Percentiles rank a stretch among this genome's conserved stretches.
phyloP scores from a whole-genome alignment of 1,140 invertebrate species.

The Bathynomus jamesi region DNA sequence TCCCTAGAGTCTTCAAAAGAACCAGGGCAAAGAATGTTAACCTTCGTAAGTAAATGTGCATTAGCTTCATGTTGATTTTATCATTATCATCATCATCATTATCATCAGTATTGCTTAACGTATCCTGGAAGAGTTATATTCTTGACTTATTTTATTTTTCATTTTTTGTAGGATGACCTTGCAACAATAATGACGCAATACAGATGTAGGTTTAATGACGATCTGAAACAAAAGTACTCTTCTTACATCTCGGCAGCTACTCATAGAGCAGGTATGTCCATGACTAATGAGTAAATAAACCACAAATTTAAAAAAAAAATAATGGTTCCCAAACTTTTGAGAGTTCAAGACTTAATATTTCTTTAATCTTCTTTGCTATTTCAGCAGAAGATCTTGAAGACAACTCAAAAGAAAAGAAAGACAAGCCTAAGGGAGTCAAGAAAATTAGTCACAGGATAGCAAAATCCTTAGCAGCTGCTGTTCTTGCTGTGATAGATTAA shows the following conservation, averaged over 20 bases:
- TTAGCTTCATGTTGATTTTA: background rate
- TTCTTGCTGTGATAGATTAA: slow-evolving; percentile 38
- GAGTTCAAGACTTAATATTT: too few relatives aligned
- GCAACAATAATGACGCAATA: slow-evolving; percentile 35
- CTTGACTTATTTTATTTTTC: background rate
- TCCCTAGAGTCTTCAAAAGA: background rate
- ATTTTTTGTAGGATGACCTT: slow-evolving; percentile 25
- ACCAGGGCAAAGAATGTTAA: background rate
- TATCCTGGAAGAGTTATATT: background rate
- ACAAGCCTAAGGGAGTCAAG: slow-evolving; percentile 34
- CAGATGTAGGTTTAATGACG: slow-evolving; percentile 31
- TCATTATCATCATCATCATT: background rate
- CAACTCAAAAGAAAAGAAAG: slow-evolving; percentile 23
- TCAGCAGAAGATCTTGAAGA: slow-evolving; percentile 28
- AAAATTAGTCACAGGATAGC: slow-evolving; percentile 33
- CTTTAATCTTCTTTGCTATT: slow-evolving; percentile 5
- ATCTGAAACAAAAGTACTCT: slow-evolving; percentile 26
- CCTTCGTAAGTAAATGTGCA: background rate
- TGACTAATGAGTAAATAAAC: too few relatives aligned
- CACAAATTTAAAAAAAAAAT: too few relatives aligned
- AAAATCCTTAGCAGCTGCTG: slow-evolving; percentile 34
- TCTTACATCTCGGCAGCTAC: slow-evolving; percentile 33
- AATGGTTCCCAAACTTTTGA: too few relatives aligned
- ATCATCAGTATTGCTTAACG: background rate
- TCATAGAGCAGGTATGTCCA: slow-evolving; percentile 36